Conservation (phyloP, 1,140 invertebrate genomes). For the Chionoecetes opilio region DNA sequence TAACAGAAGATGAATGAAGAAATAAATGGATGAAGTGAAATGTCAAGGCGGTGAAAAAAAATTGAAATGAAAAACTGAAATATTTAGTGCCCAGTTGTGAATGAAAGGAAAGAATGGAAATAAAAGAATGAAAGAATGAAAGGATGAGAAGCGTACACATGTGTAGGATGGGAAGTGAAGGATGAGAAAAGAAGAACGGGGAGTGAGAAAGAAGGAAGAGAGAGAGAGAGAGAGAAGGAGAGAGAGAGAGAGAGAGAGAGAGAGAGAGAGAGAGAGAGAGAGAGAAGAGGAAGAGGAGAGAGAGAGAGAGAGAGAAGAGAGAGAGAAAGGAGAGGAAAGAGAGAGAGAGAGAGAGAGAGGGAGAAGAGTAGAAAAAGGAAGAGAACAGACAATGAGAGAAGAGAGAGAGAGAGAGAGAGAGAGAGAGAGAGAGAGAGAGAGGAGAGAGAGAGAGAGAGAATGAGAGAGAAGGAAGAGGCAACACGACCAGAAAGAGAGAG, state of each 20-base stretch:
- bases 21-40: neutral
- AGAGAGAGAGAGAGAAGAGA: neutral
- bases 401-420: no score
- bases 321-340: neutral
- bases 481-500: no score
- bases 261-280: neutral
- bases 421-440: no score
- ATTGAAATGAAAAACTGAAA: neutral
- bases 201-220: neutral
- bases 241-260: neutral
- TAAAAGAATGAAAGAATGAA: neutral
- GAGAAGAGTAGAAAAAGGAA: neutral
- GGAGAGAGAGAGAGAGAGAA: no score
- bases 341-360: neutral
- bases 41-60: neutral
- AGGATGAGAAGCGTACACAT: neutral
- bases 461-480: no score
- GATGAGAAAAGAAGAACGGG: neutral
- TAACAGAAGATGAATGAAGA: neutral
- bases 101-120: neutral
- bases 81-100: neutral
- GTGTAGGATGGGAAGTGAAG: neutral
- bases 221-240: neutral
- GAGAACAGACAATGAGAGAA: neutral
- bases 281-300: constrained; percentile 3